Evolutionary conservation across 2,113 vertebrate genomes (phyloP).

Genomic region (Seriola aureovittata): DNA sequence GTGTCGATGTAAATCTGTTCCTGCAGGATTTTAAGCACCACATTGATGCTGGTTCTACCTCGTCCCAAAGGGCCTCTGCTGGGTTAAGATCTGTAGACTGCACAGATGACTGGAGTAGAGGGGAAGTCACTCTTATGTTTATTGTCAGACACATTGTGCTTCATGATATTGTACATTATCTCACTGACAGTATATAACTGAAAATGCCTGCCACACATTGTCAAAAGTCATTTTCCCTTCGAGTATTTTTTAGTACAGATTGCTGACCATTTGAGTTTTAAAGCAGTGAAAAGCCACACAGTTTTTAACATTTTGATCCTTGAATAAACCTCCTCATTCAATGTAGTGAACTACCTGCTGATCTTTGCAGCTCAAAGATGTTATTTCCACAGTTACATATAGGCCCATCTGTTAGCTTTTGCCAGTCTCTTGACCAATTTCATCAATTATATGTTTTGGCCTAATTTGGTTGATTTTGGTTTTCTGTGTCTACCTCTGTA

Average conservation of each 20-base stretch:
- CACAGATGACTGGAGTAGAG: slow-evolving; percentile 2
- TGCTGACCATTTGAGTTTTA: background rate
- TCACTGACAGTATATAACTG: background rate
- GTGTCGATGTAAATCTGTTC: slow-evolving; percentile 18
- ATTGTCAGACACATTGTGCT: background rate
- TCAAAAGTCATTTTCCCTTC: background rate
- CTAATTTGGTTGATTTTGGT: no score
- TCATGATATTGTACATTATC: slow-evolving; percentile 4
- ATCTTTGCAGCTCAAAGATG: background rate
- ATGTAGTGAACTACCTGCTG: slow-evolving; percentile 8
- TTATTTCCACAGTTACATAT: background rate
- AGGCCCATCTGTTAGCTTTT: slow-evolving; percentile 10
- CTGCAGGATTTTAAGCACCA: slow-evolving; percentile 15
- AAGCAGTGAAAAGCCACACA: background rate
- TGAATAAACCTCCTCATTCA: background rate
- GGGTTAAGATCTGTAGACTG: background rate
- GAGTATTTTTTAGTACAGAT: background rate
- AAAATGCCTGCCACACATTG: background rate
- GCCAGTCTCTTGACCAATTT: no score
- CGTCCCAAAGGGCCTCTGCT: slow-evolving; percentile 21
- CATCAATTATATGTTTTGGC: no score
- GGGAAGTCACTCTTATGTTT: slow-evolving; percentile 4
- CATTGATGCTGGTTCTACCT: slow-evolving; percentile 16
- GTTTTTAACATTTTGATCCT: slow-evolving; percentile 6
- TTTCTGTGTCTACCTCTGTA: no score